Base-by-base conservation (phyloP, 2,888 invertebrate species). In the Eupithecia inturbata region DNA sequence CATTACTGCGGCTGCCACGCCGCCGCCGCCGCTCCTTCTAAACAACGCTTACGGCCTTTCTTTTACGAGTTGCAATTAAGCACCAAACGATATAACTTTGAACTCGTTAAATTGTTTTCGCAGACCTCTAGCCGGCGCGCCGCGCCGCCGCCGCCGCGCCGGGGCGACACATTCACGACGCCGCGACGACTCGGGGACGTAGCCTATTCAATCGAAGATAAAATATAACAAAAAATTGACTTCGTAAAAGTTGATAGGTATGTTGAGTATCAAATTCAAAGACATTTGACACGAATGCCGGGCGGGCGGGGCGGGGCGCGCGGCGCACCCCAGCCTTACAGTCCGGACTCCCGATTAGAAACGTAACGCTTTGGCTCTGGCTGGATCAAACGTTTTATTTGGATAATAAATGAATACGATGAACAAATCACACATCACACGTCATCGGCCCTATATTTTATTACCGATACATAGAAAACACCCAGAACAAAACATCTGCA, bases 1-100 rank as follows among this genome's bases (percentile, higher is more conserved):
- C 39, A 39, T 39, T 39, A 39, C 75, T 74, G 79, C 79, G 74
- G 69, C 73, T 22, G 33, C 36, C 77, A 84, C 85, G 83, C 75
- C 82, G 36, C 36, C 6, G 36, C 36, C 1, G 75, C 75, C 70
- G 69, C 81, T 74, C 73, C 77, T 78, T 78, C 81, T 82, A 81
- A 84, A 82, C 83, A 80, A 84, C 80, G 63, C 85, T 87, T 84
- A 87, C 82, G 85, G 83, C 80, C 81, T 85, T 84, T 82, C 83
- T 84, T 86, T 87, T 84, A 86, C 85, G 85, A 82, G 81, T 83
- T 77, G 82, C 86, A 85, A 87, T 86, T 85, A 87, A 86, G 86
- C 84, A 81, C 83, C 81, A 80, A 85, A 85, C 83, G 86, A 84
- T 82, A 82, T 79, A 77, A 84, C 85, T 84, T 80, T 49, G 79